Evolutionary conservation across 2,113 vertebrate species (phyloP).

Genomic region (Zapus hudsonius): DNA sequence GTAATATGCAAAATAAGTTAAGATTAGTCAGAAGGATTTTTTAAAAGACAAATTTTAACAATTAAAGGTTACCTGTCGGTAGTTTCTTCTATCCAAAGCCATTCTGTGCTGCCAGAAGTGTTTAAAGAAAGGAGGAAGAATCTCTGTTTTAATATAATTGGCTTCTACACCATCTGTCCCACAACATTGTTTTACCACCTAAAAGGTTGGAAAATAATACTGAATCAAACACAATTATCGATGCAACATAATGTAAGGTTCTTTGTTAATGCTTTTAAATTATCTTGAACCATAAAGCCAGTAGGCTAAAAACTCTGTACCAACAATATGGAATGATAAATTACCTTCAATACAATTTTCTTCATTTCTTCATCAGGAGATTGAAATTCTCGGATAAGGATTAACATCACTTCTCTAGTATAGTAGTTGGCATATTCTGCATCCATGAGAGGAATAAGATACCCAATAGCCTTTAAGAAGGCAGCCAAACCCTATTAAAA

Average conservation of each 20-base stretch:
- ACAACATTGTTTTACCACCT: conserved; percentile 99
- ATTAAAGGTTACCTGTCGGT: conserved; percentile 92
- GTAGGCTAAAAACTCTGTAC: not conserved
- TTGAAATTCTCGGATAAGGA: conserved; percentile 99
- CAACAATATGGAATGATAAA: conserved; percentile 44
- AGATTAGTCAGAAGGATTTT: not conserved
- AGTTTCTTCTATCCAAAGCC: conserved; percentile 98
- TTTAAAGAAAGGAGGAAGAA: conserved; percentile 99
- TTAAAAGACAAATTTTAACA: not conserved
- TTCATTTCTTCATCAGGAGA: conserved; percentile 99
- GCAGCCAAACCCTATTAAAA: conserved; percentile 94
- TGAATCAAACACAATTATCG: not conserved
- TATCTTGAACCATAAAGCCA: not conserved
- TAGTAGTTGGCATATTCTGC: conserved; percentile 99
- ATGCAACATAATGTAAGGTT: not conserved
- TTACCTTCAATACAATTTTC: conserved; percentile 98
- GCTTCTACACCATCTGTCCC: conserved; percentile 99
- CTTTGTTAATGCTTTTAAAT: not conserved
- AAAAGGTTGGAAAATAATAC: conserved; percentile 36
- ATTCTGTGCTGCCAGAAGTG: conserved; percentile 99
- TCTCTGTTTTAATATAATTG: conserved; percentile 99
- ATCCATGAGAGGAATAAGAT: conserved; percentile 99
- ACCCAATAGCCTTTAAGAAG: conserved; percentile 98
- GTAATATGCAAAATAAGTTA: not conserved
- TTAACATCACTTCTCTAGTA: conserved; percentile 98